Base-by-base conservation (phyloP, 2,888 invertebrate genomes). In the Eupithecia vulgata region DNA sequence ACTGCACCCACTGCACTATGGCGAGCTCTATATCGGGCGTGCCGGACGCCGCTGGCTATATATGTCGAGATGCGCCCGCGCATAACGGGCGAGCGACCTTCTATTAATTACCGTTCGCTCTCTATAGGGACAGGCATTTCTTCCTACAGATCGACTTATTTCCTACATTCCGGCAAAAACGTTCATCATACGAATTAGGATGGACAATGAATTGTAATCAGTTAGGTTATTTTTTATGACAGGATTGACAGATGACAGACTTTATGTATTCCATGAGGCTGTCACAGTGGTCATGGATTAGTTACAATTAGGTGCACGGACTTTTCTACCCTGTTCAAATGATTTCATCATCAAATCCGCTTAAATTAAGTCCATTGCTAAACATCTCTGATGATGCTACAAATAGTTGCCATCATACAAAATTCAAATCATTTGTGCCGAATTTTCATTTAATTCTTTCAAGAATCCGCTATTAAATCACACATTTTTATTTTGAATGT, bases 81-180 rank as follows among this genome's bases (percentile, higher is more conserved):
- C 89, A 86, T 85, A 92, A 91, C 91, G 91, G 85, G 84, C 84
- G 81, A 83, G 84, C 88, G 91, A 91, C 91, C 91, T 91, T 91
- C 91, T 91, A 91, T 91, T 91, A 92, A 92, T 92, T 92, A 92
- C 92, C 91, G 91, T 91, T 91, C 83, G 83, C 86, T 86, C 89
- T 87, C 84, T 83, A 87, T 87, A 85, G 87, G 87, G 86, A 84
- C 83, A 82, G 75, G 80, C 73, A 80, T 83, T 83, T 81, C 81
- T 84, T 84, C 82, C 84, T 81, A 80, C 72, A 79, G 62, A 75
- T 73, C 76, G 64, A 70, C 68, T 75, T 72, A 75, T 73, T 81
- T 80, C 81, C 80, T 78, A 79, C 78, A 77, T 78, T 76, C 76
- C 77, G 37, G 34, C 61, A 78, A 78, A 73, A 78, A 74, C 74